Percentiles rank a stretch among this genome's conserved stretches.
These are phyloP conservation scores for Magallana angulata DNA, from an alignment of 1,140 invertebrate species.

Conservation along the genomic window DNA sequence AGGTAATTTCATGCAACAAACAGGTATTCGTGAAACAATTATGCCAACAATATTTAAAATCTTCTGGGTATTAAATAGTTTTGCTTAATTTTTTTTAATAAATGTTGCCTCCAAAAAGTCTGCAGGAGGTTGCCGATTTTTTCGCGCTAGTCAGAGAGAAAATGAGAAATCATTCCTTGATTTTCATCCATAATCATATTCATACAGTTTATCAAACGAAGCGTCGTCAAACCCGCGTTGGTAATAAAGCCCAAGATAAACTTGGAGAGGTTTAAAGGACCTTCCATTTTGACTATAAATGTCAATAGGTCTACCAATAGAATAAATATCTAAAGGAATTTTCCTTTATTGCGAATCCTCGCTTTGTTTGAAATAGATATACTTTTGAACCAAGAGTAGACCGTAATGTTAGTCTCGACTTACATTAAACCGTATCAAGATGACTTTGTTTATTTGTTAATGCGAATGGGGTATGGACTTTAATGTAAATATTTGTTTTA, in stretches of 20 bases:
- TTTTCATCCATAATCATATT: background rate
- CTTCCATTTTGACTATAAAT: constrained; percentile 12
- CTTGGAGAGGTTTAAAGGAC: constrained; percentile 22
- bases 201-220: constrained; percentile 2
- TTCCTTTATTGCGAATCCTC: background rate
- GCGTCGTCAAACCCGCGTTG: constrained; percentile 17
- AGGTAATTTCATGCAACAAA: no score
- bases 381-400: constrained; percentile 19
- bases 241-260: constrained; percentile 17
- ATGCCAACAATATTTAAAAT: no score
- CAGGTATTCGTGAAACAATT: no score
- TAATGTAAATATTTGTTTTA: background rate
- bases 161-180: background rate
- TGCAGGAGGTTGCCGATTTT: background rate
- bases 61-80: no score
- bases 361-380: constrained; percentile 21
- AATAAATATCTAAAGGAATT: constrained; percentile 32
- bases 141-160: background rate
- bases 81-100: no score
- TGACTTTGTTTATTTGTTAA: background rate
- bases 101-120: background rate
- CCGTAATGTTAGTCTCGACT: background rate
- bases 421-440: background rate
- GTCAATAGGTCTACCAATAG: constrained; percentile 20
- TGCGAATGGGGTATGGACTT: background rate